Evolutionary conservation across 2,113 vertebrate species (phyloP).

Genomic region (Himantopus leucocephalus): DNA sequence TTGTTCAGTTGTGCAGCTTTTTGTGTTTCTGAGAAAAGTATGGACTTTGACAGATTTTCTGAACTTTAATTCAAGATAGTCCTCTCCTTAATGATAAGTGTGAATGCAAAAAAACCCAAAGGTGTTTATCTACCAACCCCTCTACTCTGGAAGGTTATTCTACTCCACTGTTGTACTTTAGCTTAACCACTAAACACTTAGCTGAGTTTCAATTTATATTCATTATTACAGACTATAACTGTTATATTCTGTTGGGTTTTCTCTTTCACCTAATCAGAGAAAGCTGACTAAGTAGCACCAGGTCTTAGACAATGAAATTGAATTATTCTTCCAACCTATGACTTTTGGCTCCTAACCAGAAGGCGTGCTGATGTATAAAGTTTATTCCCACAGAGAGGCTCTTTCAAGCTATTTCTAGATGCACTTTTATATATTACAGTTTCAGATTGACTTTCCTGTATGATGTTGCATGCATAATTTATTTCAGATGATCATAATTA

Average conservation of each 20-base stretch:
- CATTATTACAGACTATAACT: background rate
- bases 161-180: background rate
- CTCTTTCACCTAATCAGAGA: background rate
- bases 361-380: background rate
- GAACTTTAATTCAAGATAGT: background rate
- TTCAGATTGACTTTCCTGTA: background rate
- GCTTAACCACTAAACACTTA: background rate
- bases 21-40: background rate
- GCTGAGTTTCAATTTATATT: background rate
- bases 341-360: background rate
- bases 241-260: background rate
- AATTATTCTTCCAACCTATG: conserved; percentile 5
- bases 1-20: background rate
- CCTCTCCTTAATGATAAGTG: background rate
- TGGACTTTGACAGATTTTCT: background rate
- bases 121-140: background rate
- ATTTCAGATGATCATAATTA: background rate
- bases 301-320: background rate
- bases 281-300: background rate
- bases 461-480: background rate
- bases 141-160: background rate
- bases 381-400: background rate
- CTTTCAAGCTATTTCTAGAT: background rate
- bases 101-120: background rate
- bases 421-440: background rate